Evolutionary conservation across 2,797 vertebrate species (phyloP), one percentile per base, ranked within the genome.

Genomic region (Gila robusta): DNA sequence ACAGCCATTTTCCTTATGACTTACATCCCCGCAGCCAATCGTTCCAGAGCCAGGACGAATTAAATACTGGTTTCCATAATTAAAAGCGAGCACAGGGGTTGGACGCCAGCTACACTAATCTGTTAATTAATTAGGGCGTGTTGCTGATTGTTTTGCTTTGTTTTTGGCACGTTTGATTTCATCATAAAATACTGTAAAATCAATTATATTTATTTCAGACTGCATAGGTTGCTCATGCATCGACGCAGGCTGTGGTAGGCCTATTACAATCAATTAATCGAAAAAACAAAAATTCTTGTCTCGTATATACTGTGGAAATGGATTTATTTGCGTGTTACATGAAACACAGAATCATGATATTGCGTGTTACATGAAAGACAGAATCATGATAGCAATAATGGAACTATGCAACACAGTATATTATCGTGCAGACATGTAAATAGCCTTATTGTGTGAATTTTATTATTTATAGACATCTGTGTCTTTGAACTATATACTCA

Each of bases 1-100:
- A 99, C 96, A 96, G 94, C 92, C 97, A 98, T 94, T 99, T 99
- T 94, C 97, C 98, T 87, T 99, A 99, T 86, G 98, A 99, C 91
- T 96, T 99, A 95, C 98, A 99, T 96, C 96, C 98, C 95, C 97
- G 98, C 95, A 96, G 96, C 94, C 98, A 98, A 93, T 95, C 97
- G 92, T 98, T 98, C 95, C 96, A 97, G 93, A 95, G 97, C 94
- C 98, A 98, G 81, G 88, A 89, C 74, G 88, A 89, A 87, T 85
- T 90, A 67, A 90, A 90, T 74, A 59, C 87, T 62, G 84, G 84
- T 67, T 92, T 87, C 69, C 91, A 92, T 87, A 91, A 89, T 89
- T 92, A 89, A 87, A 67, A 81, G 93, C 96, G 96, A 95, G 94
- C 94, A 93, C 21, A 96, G 95, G 95, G 95, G 95, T 94, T 62